Base-by-base conservation (phyloP, 2,888 invertebrate genomes). In the Leptodirus hochenwartii region DNA sequence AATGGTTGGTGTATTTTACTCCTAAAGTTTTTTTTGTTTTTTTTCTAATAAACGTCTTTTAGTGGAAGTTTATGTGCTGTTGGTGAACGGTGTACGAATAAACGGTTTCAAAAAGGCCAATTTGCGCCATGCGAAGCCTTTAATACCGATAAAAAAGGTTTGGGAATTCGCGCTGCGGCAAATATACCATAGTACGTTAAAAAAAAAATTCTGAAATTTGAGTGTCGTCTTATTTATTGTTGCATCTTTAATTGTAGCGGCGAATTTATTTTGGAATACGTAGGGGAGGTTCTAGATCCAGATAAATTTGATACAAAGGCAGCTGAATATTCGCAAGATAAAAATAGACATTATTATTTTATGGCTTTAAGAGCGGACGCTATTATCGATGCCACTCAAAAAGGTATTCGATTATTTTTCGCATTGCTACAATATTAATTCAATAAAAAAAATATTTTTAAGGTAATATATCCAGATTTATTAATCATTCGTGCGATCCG, bases 401-500 rank as follows among this genome's bases (percentile, higher is more conserved):
- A 84, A 54, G 98, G 53, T 52, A 31, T 10, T 9, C 5, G 12
- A 14, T 11, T 9, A 23, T 32, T 16, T 16, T 31, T 12, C 31
- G 11, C 30, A 34, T 14, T 27, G 11, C 15, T 29, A 22, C 16
- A 30, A 30, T 22, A 13, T 17, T 29, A 26, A 14, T 36, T 17
- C 25, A 39, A 9, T 6, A 8, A 20, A 20, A 20, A 20, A 20
- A 22, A 22, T 9, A 11, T 27, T 10, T 17, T 13, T 16, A 31
- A 53, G 53, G 98, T 17, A 98, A 95, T 51, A 75, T 87, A 34
- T 95, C 96, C 0, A 64, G 98, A 22, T 99, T 96, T 50, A 93
- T 98, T 43, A 99, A 99, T 56, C 98, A 99, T 53, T 93, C 93
- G 25, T 99, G 98, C 52, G 91, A 95, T 44, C 98, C 98, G 0